Base-by-base conservation (phyloP, 1,140 invertebrate genomes). In the Saxidomus purpurata region DNA sequence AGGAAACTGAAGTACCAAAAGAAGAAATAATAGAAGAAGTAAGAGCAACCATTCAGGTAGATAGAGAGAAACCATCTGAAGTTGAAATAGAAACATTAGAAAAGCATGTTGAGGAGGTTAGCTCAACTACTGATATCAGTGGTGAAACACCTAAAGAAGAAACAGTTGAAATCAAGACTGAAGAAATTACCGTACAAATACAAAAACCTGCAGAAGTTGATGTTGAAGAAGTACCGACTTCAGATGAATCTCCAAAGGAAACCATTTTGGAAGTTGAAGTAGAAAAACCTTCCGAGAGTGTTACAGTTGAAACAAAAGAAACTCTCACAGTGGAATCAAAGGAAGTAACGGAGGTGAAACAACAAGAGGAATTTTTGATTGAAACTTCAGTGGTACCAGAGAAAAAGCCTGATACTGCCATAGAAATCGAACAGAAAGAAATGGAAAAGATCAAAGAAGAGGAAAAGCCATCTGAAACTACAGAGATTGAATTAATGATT, bases 11-110 rank as follows among this genome's bases (percentile, higher is more conserved):
- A 19, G 84, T 84, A 69, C 90, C 91, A 15, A 67, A 71, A 55
- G 92, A 93, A 87, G 89, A 89, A 19, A 85, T 90, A 38, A 90
- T 85, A 61, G 85, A 92, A 69, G 90, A 92, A 36, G 25, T 90
- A 77, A 90, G 84, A 87, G 81, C 87, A 22, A 80, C 89, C 0
- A 89, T 93, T 40, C 52, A 84, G 52, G 87, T 92, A 59, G 77
- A 93, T 15, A 86, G 67, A 49, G 89, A 87, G 43, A 85, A 77
- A 83, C 89, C 84, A 22, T 63, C 87, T 19, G 89, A 89, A 63
- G 77, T 59, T 89, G 87, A 84, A 22, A 80, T 76, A 52, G 87
- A 76, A 28, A 74, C 85, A 74, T 67, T 85, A 77, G 19, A 69
- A 8, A 80, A 76, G 76, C 83, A 80, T 79, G 34, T 52, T 28